A percentile compares a stretch with the other conserved stretches of the same genome.
phyloP scores from a whole-genome alignment of 2,888 invertebrate species.

The Willowsia nigromaculata region DNA sequence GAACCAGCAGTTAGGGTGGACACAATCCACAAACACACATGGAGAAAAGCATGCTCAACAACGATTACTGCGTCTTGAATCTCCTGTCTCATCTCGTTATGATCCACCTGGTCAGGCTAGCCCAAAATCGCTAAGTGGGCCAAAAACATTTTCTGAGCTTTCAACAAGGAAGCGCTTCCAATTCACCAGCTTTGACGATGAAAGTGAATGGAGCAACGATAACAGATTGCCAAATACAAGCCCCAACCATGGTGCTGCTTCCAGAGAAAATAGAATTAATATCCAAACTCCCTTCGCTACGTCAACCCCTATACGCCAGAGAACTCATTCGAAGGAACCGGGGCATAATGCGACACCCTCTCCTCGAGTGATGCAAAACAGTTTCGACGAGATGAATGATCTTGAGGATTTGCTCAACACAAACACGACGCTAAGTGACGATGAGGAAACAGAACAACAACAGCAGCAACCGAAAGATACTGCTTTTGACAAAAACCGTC shows the following conservation, averaged over 20 bases:
- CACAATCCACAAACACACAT: not conserved
- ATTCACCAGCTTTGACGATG: not conserved
- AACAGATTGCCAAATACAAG: not conserved
- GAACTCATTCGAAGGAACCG: not conserved
- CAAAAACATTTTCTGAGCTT: not conserved
- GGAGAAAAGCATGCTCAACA: not conserved
- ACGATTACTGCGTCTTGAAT: not conserved
- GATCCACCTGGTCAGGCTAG: not conserved
- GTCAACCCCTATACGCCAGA: not conserved
- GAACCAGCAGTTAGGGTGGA: not conserved
- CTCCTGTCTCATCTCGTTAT: not conserved
- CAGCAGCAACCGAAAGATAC: not conserved
- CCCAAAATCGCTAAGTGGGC: not conserved
- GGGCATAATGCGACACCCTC: not conserved
- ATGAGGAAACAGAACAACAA: not conserved
- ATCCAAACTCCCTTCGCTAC: not conserved
- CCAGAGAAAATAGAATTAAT: not conserved
- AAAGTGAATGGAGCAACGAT: not conserved
- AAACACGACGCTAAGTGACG: slow-evolving; percentile 5
- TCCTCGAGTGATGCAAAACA: not conserved
- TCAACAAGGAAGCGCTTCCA: not conserved
- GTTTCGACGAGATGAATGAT: slow-evolving; percentile 36
- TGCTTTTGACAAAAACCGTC: not conserved
- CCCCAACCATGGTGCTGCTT: not conserved
- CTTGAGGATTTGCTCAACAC: slow-evolving; percentile 21